phyloP scores from a whole-genome alignment of 2,888 invertebrate genomes.

The Hydroisotoma schaefferi region DNA sequence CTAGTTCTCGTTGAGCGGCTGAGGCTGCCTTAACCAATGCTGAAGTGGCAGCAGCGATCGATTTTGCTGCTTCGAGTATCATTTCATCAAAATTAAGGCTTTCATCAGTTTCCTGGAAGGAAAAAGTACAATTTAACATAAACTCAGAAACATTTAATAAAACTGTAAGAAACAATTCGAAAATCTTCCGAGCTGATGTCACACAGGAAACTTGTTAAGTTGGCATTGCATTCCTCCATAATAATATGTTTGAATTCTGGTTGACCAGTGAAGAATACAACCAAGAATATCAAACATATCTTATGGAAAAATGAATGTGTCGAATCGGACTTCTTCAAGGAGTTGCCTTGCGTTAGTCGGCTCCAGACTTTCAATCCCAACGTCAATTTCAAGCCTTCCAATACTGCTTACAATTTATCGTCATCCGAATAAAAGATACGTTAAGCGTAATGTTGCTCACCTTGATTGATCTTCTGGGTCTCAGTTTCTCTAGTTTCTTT shows the following conservation, averaged over 20 bases:
- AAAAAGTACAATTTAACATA: neutral
- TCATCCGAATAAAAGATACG: neutral
- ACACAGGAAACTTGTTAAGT: neutral
- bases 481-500: conserved; percentile 83
- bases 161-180: neutral
- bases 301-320: conserved; percentile 59
- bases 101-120: conserved; percentile 76
- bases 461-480: conserved; percentile 79
- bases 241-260: conserved; percentile 99
- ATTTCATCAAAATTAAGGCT: conserved; percentile 97
- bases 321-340: neutral
- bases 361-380: no score
- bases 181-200: neutral
- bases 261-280: conserved; percentile 77
- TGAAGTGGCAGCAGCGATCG: conserved; percentile 86
- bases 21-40: conserved; percentile 95
- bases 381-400: no score
- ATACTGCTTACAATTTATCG: no score
- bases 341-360: neutral
- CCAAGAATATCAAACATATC: conserved; percentile 99
- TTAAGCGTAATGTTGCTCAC: conserved; percentile 55
- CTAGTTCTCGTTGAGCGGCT: conserved; percentile 92
- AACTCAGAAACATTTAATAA: neutral
- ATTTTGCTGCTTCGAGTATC: conserved; percentile 96
- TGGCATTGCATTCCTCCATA: conserved; percentile 61